Base-by-base conservation (phyloP, 2,888 invertebrate species). In the Encarsia formosa region DNA sequence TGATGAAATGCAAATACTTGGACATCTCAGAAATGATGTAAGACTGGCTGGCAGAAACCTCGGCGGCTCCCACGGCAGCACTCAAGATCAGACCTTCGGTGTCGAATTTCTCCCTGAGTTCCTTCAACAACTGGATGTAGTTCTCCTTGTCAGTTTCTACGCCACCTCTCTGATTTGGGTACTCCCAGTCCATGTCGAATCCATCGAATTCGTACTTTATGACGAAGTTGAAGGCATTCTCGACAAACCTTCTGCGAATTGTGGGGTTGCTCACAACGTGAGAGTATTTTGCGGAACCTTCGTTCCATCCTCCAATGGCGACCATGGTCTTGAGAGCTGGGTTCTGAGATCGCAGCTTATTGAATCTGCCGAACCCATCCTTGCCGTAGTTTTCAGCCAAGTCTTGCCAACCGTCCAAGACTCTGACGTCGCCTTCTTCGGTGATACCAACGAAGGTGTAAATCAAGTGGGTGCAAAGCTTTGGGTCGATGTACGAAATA, bases 281-380 rank as follows among this genome's bases (percentile, higher is more conserved):
- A 15, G 88, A 88, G 68, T 84, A 89, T 61, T 85, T 83, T 4
- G 75, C 69, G 0, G 91, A 91, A 0, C 91, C 92, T 69, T 93
- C 92, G 69, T 91, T 92, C 93, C 93, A 93, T 0, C 93, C 93
- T 0, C 93, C 93, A 32, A 94, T 87, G 1, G 91, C 92, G 11
- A 93, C 70, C 3, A 85, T 81, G 4, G 87, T 82, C 66, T 79
- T 78, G 38, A 93, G 70, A 2, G 70, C 69, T 1, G 80, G 74
- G 63, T 78, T 83, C 40, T 63, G 61, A 15, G 72, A 57, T 65
- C 82, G 83, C 52, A 85, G 68, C 1, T 70, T 73, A 56, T 75
- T 79, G 65, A 85, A 82, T n/a, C n/a, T n/a, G 5, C 71, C 70
- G 42, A 78, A 80, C 50, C 79, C 81, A 61, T 77, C 79, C 78